Evolutionary conservation across 1,140 invertebrate species (phyloP), one percentile per base, ranked within the genome.

Genomic region (Hycleus phaleratus): DNA sequence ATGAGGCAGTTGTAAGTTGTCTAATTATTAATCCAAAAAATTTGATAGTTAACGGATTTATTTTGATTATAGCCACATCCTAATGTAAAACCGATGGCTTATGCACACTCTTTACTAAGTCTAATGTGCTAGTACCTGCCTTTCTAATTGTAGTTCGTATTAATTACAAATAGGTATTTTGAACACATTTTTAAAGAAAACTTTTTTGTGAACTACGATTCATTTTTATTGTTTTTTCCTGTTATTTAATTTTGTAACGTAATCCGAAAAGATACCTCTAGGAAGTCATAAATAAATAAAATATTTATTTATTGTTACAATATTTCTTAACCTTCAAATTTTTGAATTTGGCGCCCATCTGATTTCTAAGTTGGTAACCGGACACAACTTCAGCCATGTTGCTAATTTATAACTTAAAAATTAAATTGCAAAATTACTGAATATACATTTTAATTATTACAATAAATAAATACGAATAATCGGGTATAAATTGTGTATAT

Each of bases 1-100:
- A 96, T 74, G 85, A 90, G 74, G 93, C 93, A 71, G 95, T 97
- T 81, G 91, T 93, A 81, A 83, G 87, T 83, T 57, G 58, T 56
- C 49, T 43, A 59, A 62, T 54, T 51, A 18, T 18, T 18, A 18
- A 18, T 18, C 18, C 1, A 18, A 18, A 18, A 18, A 18, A 18
- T 18, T 18, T 18, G 18, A 18, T 51, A 47, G 24, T 61, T 56
- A 39, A 39, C 0, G 2, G 7, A 32, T 32, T 32, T 32, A 5
- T 7, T 5, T 32, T 32, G 2, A 32, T 43, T 47, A 51, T 78
- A 95, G 91, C 88, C 92, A 68, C 95, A 98, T 83, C 95, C 95
- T n/a, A 85, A 95, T 73, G 88, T 97, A 43, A 94, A 90, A 78
- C 93, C 95, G 53, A 97, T 98, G 95, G 88, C 87, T 40, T 97